Base-by-base conservation (phyloP, 1,140 invertebrate species). In the Dendroctonus valens region DNA sequence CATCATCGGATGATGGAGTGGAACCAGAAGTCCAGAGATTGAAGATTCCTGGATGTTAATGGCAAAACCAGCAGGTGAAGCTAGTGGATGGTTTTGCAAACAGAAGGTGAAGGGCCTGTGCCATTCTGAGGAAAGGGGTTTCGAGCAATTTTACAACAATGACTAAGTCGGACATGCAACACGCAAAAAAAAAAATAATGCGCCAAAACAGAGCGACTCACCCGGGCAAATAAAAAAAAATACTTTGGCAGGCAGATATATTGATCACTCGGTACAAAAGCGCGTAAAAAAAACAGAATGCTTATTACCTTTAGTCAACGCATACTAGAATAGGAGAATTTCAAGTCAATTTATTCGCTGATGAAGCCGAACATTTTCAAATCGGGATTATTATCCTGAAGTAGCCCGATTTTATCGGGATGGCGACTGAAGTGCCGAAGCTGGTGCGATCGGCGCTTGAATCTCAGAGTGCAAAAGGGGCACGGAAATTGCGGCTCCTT, bases 401-500 rank as follows among this genome's bases (percentile, higher is more conserved):
- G 37, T n/a, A 68, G 38, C 11, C 40, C 55, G 6, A 68, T 11
- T 48, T 68, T 12, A 7, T 68, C 55, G 9, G 60, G 54, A 55
- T 69, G 58, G 48, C 60, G 14, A 6, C 44, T 70, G 38, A 64
- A 64, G 39, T 69, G 68, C 7, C 57, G 39, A 9, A 68, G 58
- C 14, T 59, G 60, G 44, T 69, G 67, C 2, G 49, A 26, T 14
- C 59, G 60, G 7, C 65, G 44, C 9, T 68, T 68, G 7, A 37
- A 61, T 37, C 62, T 68, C 12, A 59, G 60, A 37, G 48, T 49
- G 38, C 66, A 69, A 6, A 62, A 53, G 15, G 78, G 79, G 68
- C 81, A 82, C 39, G 79, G 73, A 61, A 82, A 82, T 78, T 80
- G 80, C 3, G 81, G 80, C 61, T 90, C 87, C 73, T 91, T 91